These are phyloP conservation scores for Gephyroberyx darwinii DNA, from an alignment of 2,797 vertebrate genomes.

Conservation along the genomic window DNA sequence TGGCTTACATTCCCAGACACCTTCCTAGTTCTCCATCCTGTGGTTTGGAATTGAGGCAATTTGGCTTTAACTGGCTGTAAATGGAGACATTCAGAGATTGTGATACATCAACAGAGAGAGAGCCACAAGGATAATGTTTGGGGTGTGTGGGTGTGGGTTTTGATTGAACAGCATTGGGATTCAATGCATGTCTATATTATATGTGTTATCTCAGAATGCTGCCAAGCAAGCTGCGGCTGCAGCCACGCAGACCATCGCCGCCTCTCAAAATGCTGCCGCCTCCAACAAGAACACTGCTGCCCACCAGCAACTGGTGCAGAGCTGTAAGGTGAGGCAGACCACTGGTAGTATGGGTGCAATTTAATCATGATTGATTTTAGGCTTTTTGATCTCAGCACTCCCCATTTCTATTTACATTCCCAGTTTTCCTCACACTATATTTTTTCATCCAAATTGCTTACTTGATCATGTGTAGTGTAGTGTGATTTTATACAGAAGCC, in stretches of 20 bases:
- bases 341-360: too few species aligned
- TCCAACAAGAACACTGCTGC: conserved; percentile 97
- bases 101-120: background rate
- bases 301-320: conserved; percentile 97
- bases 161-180: background rate
- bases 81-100: too few species aligned
- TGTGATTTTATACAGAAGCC: conserved; percentile 1
- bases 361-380: too few species aligned
- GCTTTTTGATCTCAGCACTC: too few species aligned
- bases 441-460: background rate
- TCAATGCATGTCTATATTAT: background rate
- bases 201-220: conserved; percentile 84
- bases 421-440: too few species aligned
- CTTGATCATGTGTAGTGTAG: background rate
- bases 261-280: conserved; percentile 94
- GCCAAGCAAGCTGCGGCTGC: conserved; percentile 97
- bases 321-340: conserved; percentile 89
- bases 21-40: too few species aligned
- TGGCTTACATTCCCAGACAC: too few species aligned
- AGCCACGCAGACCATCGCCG: conserved; percentile 96
- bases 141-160: conserved; percentile 8
- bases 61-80: too few species aligned
- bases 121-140: background rate
- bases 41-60: too few species aligned
- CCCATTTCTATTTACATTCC: too few species aligned